Base-by-base conservation (phyloP, 2,888 invertebrate genomes). In the Acleris holmiana region DNA sequence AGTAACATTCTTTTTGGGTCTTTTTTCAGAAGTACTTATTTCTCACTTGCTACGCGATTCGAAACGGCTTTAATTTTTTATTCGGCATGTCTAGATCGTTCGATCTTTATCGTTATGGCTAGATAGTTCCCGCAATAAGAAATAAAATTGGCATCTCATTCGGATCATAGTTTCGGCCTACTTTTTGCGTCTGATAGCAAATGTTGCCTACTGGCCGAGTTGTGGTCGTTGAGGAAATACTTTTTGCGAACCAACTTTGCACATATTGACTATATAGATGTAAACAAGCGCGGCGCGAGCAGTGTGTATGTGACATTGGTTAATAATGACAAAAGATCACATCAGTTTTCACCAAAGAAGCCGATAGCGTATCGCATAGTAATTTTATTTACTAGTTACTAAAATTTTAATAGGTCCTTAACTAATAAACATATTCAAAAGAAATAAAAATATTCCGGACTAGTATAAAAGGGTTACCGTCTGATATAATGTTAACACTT, bases 11-110 rank as follows among this genome's bases (percentile, higher is more conserved):
- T 67, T 69, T 67, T 71, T 69, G 23, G 44, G 18, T 19, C n/a
- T 61, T 51, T 47, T 53, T 67, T 68, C 68, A 70, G 69, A 57
- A 69, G 57, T 69, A 71, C 63, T 62, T 68, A 71, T 73, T 71
- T 69, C 71, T 61, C 68, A 61, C 67, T 57, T 67, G 57, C 65
- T 69, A 61, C 56, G 66, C 59, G 68, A 68, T 67, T 63, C 66
- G 53, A 63, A 67, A 66, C 63, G 66, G 66, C 68, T 70, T 69
- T 67, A 49, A 67, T 69, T 69, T 62, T 44, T 65, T 59, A 60
- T 59, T 40, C n/a, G n/a, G n/a, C n/a, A n/a, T n/a, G n/a, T n/a
- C n/a, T n/a, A n/a, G n/a, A n/a, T n/a, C n/a, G n/a, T n/a, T n/a
- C n/a, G n/a, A 55, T 53, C 35, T 55, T 63, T 25, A 54, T 25